Conservation (phyloP, 2,113 vertebrate species). For the Galeopterus variegatus region DNA sequence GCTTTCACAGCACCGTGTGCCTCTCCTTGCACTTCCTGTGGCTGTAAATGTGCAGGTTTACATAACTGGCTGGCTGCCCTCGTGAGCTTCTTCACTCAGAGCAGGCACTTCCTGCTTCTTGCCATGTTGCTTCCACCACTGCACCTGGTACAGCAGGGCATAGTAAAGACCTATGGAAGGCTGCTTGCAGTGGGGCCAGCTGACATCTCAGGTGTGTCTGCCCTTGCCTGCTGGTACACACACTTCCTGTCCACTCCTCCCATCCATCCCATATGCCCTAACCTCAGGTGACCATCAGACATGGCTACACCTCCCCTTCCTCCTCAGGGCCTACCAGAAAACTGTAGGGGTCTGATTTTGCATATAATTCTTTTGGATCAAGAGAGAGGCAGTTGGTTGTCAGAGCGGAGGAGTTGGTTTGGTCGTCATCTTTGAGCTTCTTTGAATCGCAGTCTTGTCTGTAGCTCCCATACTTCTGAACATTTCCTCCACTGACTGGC, state of each 20-base stretch:
- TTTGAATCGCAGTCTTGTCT: background rate
- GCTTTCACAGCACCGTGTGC: background rate
- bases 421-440: too few species aligned
- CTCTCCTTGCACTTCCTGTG: background rate
- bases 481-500: background rate
- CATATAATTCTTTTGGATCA: background rate
- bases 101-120: background rate
- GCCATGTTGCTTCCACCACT: accelerated
- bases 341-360: background rate
- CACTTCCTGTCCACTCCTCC: background rate
- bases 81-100: background rate
- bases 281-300: accelerated
- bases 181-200: too few species aligned
- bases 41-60: background rate
- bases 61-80: background rate
- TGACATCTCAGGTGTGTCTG: background rate
- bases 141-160: accelerated
- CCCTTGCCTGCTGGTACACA: background rate
- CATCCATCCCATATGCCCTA: background rate
- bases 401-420: background rate
- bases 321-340: background rate
- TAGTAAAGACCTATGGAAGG: background rate
- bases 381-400: too few species aligned
- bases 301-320: background rate
- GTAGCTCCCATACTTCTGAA: background rate